These are phyloP conservation scores for Trachymyrmex cornetzi DNA, from an alignment of 1,140 invertebrate species.

Conservation along the genomic window DNA sequence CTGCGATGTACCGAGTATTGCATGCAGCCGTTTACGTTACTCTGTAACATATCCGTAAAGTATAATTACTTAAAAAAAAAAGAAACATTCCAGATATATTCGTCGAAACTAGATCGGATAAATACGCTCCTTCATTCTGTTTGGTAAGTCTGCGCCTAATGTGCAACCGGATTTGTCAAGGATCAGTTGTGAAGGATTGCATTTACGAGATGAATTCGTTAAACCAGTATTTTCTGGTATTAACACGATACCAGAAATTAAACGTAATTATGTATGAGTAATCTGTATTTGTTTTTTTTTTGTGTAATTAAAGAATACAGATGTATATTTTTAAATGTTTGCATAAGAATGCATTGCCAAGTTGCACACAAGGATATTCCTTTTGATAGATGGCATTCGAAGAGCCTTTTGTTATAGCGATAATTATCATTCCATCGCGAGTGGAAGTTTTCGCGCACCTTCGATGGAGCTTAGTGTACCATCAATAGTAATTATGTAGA, in stretches of 20 bases:
- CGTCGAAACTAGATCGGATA: constrained; percentile 24
- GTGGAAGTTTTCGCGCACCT: constrained; percentile 40
- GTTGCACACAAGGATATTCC: not conserved
- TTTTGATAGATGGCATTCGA: not conserved
- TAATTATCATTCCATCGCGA: constrained; percentile 42
- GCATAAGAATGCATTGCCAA: not conserved
- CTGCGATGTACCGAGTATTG: constrained; percentile 29
- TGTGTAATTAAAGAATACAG: constrained; percentile 17
- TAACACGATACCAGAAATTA: not conserved
- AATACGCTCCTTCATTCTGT: constrained; percentile 7
- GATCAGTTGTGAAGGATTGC: constrained; percentile 8
- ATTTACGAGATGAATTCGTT: not conserved
- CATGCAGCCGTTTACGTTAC: not conserved
- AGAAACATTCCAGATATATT: constrained; percentile 22
- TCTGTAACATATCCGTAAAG: not conserved
- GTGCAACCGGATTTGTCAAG: constrained; percentile 1
- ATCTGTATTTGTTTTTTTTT: not conserved
- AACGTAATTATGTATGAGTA: not conserved
- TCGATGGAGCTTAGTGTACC: constrained; percentile 32
- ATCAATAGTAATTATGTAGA: constrained; percentile 56
- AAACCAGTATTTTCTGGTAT: not conserved
- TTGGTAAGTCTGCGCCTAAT: constrained; percentile 47
- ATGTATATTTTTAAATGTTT: not conserved
- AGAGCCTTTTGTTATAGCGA: constrained; percentile 13
- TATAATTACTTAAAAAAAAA: not conserved